Percentiles rank a stretch among this genome's conserved stretches.
These are phyloP conservation scores for Avahi laniger DNA, from an alignment of 2,797 vertebrate species.

Conservation along the genomic window DNA sequence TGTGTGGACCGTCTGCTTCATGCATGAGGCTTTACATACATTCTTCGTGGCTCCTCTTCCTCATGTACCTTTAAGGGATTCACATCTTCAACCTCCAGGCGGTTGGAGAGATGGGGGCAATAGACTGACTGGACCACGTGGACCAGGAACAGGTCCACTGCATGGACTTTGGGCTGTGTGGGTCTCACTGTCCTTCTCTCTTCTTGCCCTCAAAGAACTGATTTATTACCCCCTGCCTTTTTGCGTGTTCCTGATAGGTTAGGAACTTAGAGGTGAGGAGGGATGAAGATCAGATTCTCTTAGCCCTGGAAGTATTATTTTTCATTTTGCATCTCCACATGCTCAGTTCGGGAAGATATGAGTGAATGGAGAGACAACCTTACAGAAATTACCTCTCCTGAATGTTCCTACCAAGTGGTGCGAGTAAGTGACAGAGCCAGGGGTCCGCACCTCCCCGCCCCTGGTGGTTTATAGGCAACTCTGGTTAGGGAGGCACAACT, in stretches of 20 bases:
- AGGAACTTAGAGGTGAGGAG: not conserved
- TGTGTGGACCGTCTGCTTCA: not conserved
- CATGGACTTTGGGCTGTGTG: fast-evolving
- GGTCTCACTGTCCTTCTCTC: not conserved
- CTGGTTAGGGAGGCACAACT: not conserved
- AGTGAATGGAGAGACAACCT: not conserved
- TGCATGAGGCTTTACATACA: not conserved
- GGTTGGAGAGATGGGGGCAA: not conserved
- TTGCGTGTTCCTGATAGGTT: not conserved
- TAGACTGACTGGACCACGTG: fast-evolving
- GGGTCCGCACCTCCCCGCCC: not conserved
- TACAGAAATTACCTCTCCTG: not conserved
- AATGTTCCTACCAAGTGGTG: no score
- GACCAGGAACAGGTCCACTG: not conserved
- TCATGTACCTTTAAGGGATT: not conserved
- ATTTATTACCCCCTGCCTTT: not conserved
- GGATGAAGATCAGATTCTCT: not conserved
- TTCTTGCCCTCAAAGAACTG: not conserved
- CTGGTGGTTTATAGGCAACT: not conserved
- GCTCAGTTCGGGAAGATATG: not conserved
- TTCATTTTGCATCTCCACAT: not conserved
- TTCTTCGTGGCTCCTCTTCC: not conserved
- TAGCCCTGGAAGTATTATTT: not conserved
- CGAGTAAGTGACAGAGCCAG: not conserved
- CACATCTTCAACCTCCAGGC: not conserved